Evolutionary conservation across 1,140 invertebrate species (phyloP).

Genomic region (Homarus americanus): DNA sequence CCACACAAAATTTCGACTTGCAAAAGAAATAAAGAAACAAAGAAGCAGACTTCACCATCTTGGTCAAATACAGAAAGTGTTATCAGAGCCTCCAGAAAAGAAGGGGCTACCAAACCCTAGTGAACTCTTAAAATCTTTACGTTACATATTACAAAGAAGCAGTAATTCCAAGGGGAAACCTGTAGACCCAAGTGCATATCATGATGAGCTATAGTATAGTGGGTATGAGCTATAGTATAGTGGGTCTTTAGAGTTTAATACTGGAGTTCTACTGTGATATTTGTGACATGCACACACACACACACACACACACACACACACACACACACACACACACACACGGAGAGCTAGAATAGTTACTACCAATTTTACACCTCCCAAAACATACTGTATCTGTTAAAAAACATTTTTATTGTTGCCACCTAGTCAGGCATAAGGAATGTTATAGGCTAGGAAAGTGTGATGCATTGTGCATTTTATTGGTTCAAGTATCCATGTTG

Average conservation of each 20-base stretch:
- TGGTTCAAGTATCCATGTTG: no score
- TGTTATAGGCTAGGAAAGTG: not conserved
- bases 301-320: not conserved
- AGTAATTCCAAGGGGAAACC: not conserved
- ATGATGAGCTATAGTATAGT: conserved; percentile 24
- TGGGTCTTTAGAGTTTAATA: not conserved
- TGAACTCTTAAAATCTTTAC: conserved; percentile 27
- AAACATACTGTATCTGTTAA: not conserved
- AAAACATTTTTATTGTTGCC: not conserved
- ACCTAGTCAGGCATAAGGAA: not conserved
- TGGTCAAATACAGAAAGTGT: conserved; percentile 39
- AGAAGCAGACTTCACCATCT: conserved; percentile 48
- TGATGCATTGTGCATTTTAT: no score
- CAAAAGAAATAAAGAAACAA: conserved; percentile 32
- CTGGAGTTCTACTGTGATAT: conserved; percentile 42
- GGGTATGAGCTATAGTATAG: conserved; percentile 23
- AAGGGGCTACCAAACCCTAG: not conserved
- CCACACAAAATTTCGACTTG: not conserved
- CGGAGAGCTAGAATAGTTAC: no score
- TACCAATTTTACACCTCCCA: not conserved
- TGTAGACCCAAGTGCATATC: not conserved
- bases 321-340: not conserved
- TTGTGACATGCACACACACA: not conserved
- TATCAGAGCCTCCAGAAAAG: conserved; percentile 18
- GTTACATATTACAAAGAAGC: conserved; percentile 23